Percentiles rank a stretch among this genome's conserved stretches.
phyloP scores from a whole-genome alignment of 2,888 invertebrate species.

The Stratiomys singularior region DNA sequence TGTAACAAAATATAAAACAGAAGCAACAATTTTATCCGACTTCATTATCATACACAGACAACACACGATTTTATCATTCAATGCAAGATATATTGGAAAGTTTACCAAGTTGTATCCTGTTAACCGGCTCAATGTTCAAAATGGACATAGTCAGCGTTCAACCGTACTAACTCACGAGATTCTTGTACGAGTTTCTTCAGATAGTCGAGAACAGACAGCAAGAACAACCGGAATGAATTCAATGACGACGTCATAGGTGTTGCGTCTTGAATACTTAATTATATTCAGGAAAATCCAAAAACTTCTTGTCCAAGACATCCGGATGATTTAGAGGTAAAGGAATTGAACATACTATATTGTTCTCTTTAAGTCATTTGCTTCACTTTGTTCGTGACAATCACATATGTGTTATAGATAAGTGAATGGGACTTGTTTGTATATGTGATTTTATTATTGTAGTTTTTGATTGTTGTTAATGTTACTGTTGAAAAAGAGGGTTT shows the following conservation, averaged over 20 bases:
- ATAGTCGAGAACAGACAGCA: neutral
- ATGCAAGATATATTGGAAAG: conserved; percentile 33
- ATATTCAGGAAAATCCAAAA: conserved; percentile 11
- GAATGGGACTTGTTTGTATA: too few relatives aligned
- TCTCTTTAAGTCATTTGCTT: neutral
- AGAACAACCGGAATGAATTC: conserved; percentile 30
- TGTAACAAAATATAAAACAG: too few relatives aligned
- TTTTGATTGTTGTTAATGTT: too few relatives aligned
- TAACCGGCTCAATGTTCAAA: neutral
- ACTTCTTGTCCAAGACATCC: conserved; percentile 20
- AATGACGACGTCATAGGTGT: conserved; percentile 34
- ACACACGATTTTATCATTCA: conserved; percentile 36
- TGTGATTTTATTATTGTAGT: too few relatives aligned
- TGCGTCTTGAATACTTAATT: conserved; percentile 31
- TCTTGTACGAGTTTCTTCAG: conserved; percentile 6
- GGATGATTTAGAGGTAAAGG: conserved; percentile 35
- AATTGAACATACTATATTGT: conserved; percentile 25
- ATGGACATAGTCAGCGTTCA: neutral
- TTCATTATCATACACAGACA: conserved; percentile 5
- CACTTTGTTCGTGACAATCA: conserved; percentile 32
- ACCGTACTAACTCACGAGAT: neutral
- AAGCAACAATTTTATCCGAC: neutral
- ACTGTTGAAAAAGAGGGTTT: too few relatives aligned
- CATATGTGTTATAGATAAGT: neutral
- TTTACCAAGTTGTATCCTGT: conserved; percentile 34